Conservation (phyloP, 2,797 vertebrate genomes). For the Amblyraja radiata region DNA sequence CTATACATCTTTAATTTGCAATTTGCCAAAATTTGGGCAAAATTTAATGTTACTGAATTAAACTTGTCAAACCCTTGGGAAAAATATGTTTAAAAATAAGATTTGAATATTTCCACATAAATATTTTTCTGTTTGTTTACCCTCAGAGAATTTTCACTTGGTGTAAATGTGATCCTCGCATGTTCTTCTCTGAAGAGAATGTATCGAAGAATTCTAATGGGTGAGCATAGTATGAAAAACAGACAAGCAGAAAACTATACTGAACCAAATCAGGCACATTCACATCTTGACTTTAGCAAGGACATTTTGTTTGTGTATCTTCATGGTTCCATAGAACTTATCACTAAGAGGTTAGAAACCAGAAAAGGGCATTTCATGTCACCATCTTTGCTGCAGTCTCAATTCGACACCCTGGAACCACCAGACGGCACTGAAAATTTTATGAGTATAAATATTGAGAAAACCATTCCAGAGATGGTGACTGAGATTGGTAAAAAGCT, state of each 20-base stretch:
- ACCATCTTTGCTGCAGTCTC: conserved; percentile 67
- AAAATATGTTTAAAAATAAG: background rate
- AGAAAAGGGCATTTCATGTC: conserved; percentile 80
- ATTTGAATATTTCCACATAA: background rate
- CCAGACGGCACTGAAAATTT: conserved; percentile 66
- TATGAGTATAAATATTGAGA: conserved; percentile 63
- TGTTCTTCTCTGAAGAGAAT: conserved; percentile 80
- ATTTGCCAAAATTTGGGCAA: background rate
- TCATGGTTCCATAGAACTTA: conserved; percentile 62
- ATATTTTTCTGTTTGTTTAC: conserved; percentile 23
- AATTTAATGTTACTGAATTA: background rate
- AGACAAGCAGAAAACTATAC: background rate
- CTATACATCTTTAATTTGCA: background rate
- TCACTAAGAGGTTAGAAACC: conserved; percentile 61
- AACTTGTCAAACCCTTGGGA: background rate
- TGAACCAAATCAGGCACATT: conserved; percentile 39
- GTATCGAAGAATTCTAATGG: conserved; percentile 67
- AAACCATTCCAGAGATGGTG: conserved; percentile 57
- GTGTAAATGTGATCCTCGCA: conserved; percentile 62
- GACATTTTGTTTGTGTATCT: conserved; percentile 71
- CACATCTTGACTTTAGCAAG: conserved; percentile 38
- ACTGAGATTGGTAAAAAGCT: conserved; percentile 50
- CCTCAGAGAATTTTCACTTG: conserved; percentile 47
- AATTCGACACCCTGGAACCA: conserved; percentile 73
- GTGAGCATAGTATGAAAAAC: conserved; percentile 50